Percentiles rank a stretch among this genome's conserved stretches.
Conservation (phyloP, 1,140 invertebrate species). For the Hylaeus anthracinus region DNA sequence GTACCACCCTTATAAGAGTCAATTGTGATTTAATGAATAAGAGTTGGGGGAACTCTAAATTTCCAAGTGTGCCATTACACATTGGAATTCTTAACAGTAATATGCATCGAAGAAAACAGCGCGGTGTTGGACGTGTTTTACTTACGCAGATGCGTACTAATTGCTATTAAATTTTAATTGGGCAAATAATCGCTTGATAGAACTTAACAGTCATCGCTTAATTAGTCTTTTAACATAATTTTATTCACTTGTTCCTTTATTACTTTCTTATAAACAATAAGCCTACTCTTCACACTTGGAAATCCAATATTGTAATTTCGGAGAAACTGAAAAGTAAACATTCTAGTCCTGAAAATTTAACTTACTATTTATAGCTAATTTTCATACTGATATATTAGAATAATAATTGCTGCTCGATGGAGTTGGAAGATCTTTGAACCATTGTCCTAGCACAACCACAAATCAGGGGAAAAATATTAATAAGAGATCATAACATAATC, state of each 20-base stretch:
- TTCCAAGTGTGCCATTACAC: conserved; percentile 42
- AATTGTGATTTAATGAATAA: conserved; percentile 65
- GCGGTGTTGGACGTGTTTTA: not conserved
- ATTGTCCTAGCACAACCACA: not conserved
- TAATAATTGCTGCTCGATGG: not conserved
- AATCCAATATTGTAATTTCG: not conserved
- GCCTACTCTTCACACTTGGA: not conserved
- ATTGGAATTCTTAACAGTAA: conserved; percentile 13
- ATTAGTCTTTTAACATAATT: not conserved
- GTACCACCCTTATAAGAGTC: conserved; percentile 55
- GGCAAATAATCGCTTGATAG: not conserved
- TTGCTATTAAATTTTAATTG: not conserved
- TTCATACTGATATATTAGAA: not conserved
- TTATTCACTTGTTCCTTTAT: not conserved
- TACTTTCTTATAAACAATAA: conserved; percentile 1
- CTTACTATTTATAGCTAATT: not conserved
- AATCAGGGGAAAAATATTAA: conserved; percentile 66
- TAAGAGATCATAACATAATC: conserved; percentile 87
- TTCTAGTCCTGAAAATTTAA: not conserved
- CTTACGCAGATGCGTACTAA: not conserved
- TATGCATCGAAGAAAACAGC: not conserved
- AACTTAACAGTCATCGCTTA: not conserved
- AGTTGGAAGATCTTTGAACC: not conserved
- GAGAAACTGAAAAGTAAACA: too few species aligned
- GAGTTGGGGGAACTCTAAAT: conserved; percentile 60